phyloP scores from a whole-genome alignment of 2,888 invertebrate genomes.

The Heliconius erato region DNA sequence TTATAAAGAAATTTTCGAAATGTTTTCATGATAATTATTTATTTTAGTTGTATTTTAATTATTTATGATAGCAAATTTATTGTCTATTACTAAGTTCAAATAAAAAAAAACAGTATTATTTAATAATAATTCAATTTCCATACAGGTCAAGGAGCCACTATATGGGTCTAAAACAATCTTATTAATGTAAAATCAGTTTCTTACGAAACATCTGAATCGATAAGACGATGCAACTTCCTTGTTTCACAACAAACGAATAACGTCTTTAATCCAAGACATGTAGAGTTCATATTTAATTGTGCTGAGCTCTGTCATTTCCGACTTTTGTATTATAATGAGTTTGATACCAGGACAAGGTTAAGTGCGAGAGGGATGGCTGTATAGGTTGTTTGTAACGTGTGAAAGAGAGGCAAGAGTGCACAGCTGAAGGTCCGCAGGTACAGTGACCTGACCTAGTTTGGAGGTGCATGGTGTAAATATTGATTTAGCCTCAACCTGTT shows the following conservation, averaged over 20 bases:
- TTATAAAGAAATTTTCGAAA: too few species aligned
- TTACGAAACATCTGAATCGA: conserved; percentile 68
- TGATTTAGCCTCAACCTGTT: conserved; percentile 83
- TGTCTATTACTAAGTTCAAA: background rate
- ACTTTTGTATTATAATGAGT: conserved; percentile 78
- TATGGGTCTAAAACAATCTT: conserved; percentile 65
- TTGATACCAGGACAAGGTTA: conserved; percentile 74
- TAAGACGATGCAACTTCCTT: conserved; percentile 56
- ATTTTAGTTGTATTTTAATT: background rate
- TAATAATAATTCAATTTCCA: conserved; percentile 41
- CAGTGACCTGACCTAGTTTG: conserved; percentile 83
- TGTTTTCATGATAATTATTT: too few species aligned
- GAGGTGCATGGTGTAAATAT: conserved; percentile 80
- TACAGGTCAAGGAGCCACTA: conserved; percentile 68
- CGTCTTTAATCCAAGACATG: conserved; percentile 40
- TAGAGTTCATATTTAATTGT: conserved; percentile 70
- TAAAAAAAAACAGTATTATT: background rate
- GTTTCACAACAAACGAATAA: conserved; percentile 38
- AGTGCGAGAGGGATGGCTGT: conserved; percentile 62
- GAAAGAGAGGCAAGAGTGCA: conserved; percentile 73
- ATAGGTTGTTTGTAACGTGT: conserved; percentile 51
- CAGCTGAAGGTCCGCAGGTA: conserved; percentile 81
- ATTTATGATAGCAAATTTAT: background rate
- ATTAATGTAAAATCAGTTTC: conserved; percentile 76
- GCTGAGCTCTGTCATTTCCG: conserved; percentile 69